phyloP scores from a whole-genome alignment of 2,113 vertebrate genomes.

The Nestor notabilis region DNA sequence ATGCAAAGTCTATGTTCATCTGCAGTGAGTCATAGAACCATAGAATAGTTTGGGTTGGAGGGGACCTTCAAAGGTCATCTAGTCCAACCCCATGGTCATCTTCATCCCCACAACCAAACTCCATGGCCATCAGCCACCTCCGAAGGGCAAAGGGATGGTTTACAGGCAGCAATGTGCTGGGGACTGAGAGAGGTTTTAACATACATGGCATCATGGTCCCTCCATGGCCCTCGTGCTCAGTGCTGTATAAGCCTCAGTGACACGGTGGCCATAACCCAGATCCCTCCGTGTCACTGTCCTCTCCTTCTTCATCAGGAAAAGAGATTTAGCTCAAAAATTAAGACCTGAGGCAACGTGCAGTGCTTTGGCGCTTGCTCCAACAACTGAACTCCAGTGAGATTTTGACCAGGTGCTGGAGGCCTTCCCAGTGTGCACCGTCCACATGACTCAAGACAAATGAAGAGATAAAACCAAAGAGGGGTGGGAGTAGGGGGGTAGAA shows the following conservation, averaged over 20 bases:
- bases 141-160: neutral
- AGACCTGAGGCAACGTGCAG: neutral
- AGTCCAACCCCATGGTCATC: accelerated
- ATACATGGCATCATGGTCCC: accelerated
- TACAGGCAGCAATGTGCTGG: neutral
- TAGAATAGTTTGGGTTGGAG: neutral
- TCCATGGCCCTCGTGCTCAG: accelerated
- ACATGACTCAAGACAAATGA: neutral
- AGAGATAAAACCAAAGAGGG: neutral
- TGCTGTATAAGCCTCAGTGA: neutral
- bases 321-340: neutral
- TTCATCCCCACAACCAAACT: neutral
- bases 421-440: neutral
- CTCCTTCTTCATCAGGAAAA: neutral
- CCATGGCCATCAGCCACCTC: neutral
- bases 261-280: neutral
- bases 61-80: neutral
- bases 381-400: neutral
- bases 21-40: neutral
- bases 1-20: accelerated
- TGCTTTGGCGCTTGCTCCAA: neutral
- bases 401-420: neutral
- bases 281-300: neutral
- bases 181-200: neutral
- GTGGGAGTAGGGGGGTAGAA: accelerated